Percentiles rank a stretch among this genome's conserved stretches.
Evolutionary conservation across 37 sponge, comb jelly and placozoan species (phyloP).

Genomic region (Eunapius fragilis): DNA sequence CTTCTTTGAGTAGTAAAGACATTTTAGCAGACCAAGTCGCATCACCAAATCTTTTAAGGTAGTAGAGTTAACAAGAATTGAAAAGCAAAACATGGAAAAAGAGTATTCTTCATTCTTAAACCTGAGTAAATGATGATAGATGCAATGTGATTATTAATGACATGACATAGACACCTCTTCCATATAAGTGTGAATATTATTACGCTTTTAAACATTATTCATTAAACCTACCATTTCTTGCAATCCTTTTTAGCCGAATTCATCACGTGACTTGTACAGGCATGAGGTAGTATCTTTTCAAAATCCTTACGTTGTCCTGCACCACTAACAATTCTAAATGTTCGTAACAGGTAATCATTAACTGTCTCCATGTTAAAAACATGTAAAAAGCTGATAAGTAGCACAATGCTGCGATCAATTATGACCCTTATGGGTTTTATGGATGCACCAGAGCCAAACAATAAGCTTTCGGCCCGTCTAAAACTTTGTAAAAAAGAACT

Average conservation of each 20-base stretch:
- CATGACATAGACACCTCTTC: background rate
- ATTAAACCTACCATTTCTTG: background rate
- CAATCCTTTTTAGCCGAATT: background rate
- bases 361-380: conserved; percentile 3
- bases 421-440: background rate
- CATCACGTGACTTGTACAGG: conserved; percentile 12
- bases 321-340: conserved; percentile 13
- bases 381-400: background rate
- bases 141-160: background rate
- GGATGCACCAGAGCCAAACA: background rate
- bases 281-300: background rate
- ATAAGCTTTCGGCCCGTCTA: background rate
- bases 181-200: background rate
- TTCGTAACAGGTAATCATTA: background rate
- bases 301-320: background rate
- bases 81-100: conserved; percentile 11
- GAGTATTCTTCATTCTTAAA: background rate
- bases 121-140: background rate
- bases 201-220: background rate
- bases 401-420: background rate
- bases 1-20: background rate
- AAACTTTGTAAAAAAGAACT: background rate
- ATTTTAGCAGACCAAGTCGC: background rate
- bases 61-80: background rate
- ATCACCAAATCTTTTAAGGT: background rate